A percentile compares a stretch with the other conserved stretches of the same genome.
Evolutionary conservation across 1,140 invertebrate species (phyloP).

Genomic region (Aplysia californica): DNA sequence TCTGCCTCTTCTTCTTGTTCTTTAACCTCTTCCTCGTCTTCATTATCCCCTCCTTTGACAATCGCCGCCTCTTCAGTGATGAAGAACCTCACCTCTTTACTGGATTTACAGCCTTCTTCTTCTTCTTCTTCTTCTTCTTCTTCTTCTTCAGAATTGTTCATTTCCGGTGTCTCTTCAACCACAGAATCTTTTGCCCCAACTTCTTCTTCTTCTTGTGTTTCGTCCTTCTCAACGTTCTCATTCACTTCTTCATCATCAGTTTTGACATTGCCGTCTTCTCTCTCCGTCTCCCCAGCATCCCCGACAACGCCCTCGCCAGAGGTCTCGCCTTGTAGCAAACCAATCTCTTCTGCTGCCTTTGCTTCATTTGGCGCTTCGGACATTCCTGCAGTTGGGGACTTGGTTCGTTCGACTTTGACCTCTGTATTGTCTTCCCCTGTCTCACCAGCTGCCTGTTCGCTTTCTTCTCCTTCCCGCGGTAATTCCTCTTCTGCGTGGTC

Average conservation of each 20-base stretch:
- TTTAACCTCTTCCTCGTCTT: too few species aligned
- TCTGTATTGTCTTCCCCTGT: neutral
- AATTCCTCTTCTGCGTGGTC: neutral
- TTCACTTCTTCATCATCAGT: neutral
- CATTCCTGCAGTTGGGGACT: neutral
- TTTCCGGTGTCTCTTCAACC: too few species aligned
- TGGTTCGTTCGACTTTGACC: slow-evolving; percentile 12
- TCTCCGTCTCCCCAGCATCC: too few species aligned
- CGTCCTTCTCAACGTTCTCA: slow-evolving; percentile 2
- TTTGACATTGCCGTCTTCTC: too few species aligned
- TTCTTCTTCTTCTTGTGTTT: slow-evolving; percentile 14
- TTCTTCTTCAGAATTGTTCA: too few species aligned
- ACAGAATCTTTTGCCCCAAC: neutral
- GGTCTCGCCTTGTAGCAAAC: neutral
- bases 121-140: neutral
- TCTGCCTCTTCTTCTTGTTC: too few species aligned
- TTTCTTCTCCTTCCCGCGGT: neutral
- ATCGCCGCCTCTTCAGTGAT: too few species aligned
- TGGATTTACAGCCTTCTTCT: too few species aligned
- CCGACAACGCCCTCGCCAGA: neutral
- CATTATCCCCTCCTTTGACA: too few species aligned
- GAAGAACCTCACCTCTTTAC: too few species aligned
- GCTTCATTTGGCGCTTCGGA: neutral
- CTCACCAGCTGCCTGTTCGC: neutral
- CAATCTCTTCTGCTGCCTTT: neutral